A percentile compares a stretch with the other conserved stretches of the same genome.
Evolutionary conservation across 2,797 vertebrate genomes (phyloP).

Genomic region (Coranthus polyacanthus): DNA sequence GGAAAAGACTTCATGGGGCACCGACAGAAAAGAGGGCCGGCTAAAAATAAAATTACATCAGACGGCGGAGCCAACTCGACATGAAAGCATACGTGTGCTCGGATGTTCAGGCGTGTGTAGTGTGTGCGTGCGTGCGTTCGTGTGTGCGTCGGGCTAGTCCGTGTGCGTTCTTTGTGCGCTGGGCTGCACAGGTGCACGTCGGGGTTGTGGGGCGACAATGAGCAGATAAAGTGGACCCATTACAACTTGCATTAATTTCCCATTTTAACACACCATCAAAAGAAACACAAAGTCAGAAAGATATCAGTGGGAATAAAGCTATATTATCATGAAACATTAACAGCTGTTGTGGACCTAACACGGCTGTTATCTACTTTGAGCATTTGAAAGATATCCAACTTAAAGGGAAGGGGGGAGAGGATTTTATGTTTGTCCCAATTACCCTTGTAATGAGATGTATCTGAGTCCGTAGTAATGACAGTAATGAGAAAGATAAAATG

Average conservation of each 20-base stretch:
- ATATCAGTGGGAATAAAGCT: conserved; percentile 57
- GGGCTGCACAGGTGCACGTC: conserved; percentile 36
- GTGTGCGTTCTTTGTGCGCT: conserved; percentile 2
- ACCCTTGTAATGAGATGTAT: conserved; percentile 94
- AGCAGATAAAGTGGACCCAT: conserved; percentile 46
- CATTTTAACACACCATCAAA: conserved; percentile 58
- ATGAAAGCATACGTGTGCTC: conserved; percentile 31
- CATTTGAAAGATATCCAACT: conserved; percentile 87
- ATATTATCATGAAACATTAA: conserved; percentile 66
- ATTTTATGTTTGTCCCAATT: conserved; percentile 93
- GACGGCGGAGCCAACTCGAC: conserved; percentile 49
- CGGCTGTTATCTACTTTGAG: conserved; percentile 68
- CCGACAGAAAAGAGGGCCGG: conserved; percentile 48
- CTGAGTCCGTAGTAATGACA: conserved; percentile 89
- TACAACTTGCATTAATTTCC: conserved; percentile 53
- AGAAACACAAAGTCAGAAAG: conserved; percentile 56
- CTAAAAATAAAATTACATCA: conserved; percentile 74
- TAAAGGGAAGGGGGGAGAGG: conserved; percentile 76
- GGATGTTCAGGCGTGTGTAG: conserved; percentile 4
- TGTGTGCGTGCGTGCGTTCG: neutral
- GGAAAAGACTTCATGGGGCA: conserved; percentile 78
- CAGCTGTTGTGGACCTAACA: conserved; percentile 72
- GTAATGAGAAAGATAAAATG: conserved; percentile 90
- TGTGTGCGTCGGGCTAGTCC: neutral
- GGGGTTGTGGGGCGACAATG: conserved; percentile 19